These are phyloP conservation scores for Sebastes hubbsi DNA, from an alignment of 2,797 vertebrate species.

Conservation along the genomic window DNA sequence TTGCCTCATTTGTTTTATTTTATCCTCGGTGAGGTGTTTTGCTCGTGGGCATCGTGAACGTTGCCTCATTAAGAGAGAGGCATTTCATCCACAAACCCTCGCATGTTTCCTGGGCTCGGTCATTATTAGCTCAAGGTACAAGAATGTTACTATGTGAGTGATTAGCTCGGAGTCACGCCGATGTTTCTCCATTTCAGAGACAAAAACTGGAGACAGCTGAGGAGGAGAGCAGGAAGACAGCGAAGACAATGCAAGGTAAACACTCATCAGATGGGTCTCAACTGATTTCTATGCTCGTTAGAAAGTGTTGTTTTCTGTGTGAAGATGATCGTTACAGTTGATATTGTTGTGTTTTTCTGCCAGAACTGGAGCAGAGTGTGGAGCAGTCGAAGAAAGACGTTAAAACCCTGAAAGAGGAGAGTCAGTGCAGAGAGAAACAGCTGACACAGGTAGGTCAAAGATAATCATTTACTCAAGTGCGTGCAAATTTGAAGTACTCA, in stretches of 20 bases:
- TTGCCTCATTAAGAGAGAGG: conserved; percentile 42
- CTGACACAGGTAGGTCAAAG: conserved; percentile 54
- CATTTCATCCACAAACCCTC: conserved; percentile 34
- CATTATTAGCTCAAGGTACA: conserved; percentile 65
- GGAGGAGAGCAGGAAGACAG: conserved; percentile 75
- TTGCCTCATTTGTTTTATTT: neutral
- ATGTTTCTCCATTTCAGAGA: conserved; percentile 80
- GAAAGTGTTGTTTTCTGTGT: neutral
- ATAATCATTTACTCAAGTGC: neutral
- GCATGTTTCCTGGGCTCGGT: conserved; percentile 42
- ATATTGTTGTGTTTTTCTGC: conserved; percentile 41
- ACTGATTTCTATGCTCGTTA: neutral
- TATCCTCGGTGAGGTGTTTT: conserved; percentile 22
- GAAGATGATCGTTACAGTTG: fast-evolving
- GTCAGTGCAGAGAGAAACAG: conserved; percentile 47
- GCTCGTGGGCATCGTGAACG: conserved; percentile 43
- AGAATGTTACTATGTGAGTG: conserved; percentile 51
- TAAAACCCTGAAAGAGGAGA: conserved; percentile 59
- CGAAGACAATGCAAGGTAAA: conserved; percentile 83
- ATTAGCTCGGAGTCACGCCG: conserved; percentile 34
- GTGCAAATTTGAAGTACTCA: too few relatives aligned
- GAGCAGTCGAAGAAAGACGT: conserved; percentile 56
- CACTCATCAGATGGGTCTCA: too few relatives aligned
- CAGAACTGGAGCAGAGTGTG: conserved; percentile 70
- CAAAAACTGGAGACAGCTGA: conserved; percentile 81